Evolutionary conservation across 2,797 vertebrate genomes (phyloP).

Genomic region (Halcyon badia): DNA sequence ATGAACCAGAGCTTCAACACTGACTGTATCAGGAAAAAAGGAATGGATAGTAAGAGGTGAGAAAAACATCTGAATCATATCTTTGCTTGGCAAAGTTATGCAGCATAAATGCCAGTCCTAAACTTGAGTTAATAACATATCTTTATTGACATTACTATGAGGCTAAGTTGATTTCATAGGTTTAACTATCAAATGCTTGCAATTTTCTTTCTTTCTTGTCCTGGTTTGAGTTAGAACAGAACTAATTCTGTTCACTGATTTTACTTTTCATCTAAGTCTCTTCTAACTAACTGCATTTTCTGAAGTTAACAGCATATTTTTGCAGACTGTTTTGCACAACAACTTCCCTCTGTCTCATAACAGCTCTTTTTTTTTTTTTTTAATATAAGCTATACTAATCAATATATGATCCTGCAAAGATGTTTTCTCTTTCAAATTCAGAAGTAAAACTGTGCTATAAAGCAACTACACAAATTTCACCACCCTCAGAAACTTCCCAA

Average conservation of each 20-base stretch:
- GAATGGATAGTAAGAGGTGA: neutral
- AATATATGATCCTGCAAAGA: neutral
- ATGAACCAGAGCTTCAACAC: constrained; percentile 24
- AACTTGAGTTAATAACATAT: neutral
- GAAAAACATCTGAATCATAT: neutral
- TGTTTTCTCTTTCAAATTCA: neutral
- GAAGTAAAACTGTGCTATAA: neutral
- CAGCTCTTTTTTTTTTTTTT: neutral
- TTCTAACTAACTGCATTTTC: neutral
- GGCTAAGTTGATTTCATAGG: neutral
- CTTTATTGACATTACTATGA: neutral
- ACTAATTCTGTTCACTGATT: neutral
- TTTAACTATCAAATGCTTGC: neutral
- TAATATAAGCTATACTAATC: neutral
- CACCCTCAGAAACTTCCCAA: neutral
- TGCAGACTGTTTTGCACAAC: neutral
- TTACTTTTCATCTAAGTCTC: neutral
- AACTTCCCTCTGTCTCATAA: neutral
- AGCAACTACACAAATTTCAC: neutral
- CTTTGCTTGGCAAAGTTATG: neutral
- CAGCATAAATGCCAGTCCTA: neutral
- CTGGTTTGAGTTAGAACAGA: neutral
- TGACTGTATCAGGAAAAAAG: neutral
- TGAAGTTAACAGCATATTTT: neutral
- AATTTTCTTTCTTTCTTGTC: neutral